Evolutionary conservation across 2,113 vertebrate genomes (phyloP), one percentile per base, ranked within the genome.

Genomic region (Labrus mixtus): DNA sequence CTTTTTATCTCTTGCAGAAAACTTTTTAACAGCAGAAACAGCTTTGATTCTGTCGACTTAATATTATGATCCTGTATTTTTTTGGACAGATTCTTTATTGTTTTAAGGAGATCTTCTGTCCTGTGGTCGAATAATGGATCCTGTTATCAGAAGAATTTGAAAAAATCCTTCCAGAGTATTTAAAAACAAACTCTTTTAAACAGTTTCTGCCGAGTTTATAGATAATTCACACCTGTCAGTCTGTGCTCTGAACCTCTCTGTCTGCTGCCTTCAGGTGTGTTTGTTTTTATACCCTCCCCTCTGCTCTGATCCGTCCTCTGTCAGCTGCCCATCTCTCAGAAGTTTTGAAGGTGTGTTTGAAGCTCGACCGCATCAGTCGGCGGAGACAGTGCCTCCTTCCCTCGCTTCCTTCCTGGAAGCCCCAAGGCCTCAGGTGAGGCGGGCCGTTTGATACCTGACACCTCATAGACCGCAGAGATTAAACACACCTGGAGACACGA

Each of bases 321-420:
- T 80, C 46, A 56, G 69, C 65, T 8, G 22, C 20, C 39, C 0
- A 20, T 15, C 29, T 9, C 82, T 89, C 77, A 70, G 89, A 88
- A 79, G 89, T 81, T 10, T 22, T 70, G 67, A 57, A 45, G 80
- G 43, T 22, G 67, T 3, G 71, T 91, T 91, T 89, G 84, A 91
- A 87, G 86, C 68, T 54, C 57, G 64, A 91, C 84, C 83, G 87
- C 86, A 91, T 91, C 88, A 88, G 87, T 89, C 76, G 36, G 39
- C 0, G 43, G 73, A 85, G 65, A 59, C 71, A 62, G 82, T 63
- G 56, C 75, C 82, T 64, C 77, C 81, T 39, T 48, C 77, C 81
- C 33, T 48, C 17, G 19, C 88, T 89, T 91, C 88, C 88, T 89
- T 89, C 88, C 90, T 86, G 88, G 81, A 83, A 79, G 80, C 84